Evolutionary conservation across 2,888 invertebrate species (phyloP).

Genomic region (Campoplex nolae): DNA sequence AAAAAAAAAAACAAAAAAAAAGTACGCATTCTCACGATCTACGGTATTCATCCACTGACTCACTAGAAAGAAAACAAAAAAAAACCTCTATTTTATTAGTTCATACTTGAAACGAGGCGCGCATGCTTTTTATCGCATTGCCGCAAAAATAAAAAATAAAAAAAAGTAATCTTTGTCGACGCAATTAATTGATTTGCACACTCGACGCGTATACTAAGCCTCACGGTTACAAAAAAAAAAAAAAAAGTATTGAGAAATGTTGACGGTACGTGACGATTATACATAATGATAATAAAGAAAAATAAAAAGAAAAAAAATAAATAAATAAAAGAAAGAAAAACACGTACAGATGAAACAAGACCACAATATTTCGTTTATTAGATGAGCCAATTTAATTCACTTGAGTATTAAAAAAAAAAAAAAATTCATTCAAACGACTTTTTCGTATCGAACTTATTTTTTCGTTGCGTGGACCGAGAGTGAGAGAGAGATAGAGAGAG

Average conservation of each 20-base stretch:
- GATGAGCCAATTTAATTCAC: slow-evolving; percentile 60
- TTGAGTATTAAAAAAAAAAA: slow-evolving; percentile 63
- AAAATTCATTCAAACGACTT: slow-evolving; percentile 71
- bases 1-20: slow-evolving; percentile 38
- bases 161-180: slow-evolving; percentile 3
- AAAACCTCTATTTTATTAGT: slow-evolving; percentile 69
- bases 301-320: no score
- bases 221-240: slow-evolving; percentile 48
- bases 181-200: slow-evolving; percentile 52
- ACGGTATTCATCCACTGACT: slow-evolving; percentile 60
- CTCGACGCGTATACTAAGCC: slow-evolving; percentile 57
- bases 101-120: slow-evolving; percentile 70
- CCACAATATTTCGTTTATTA: slow-evolving; percentile 60
- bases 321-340: background rate
- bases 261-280: slow-evolving; percentile 46
- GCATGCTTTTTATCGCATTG: slow-evolving; percentile 71
- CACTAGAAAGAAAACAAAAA: slow-evolving; percentile 38
- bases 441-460: slow-evolving; percentile 76
- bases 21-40: slow-evolving; percentile 60
- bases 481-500: slow-evolving; percentile 38
- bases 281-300: slow-evolving; percentile 13
- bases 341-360: slow-evolving; percentile 62
- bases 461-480: slow-evolving; percentile 70
- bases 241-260: slow-evolving; percentile 39
- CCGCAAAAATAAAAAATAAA: slow-evolving; percentile 50